phyloP scores from a whole-genome alignment of 2,113 vertebrate species.

The Pholis gunnellus region DNA sequence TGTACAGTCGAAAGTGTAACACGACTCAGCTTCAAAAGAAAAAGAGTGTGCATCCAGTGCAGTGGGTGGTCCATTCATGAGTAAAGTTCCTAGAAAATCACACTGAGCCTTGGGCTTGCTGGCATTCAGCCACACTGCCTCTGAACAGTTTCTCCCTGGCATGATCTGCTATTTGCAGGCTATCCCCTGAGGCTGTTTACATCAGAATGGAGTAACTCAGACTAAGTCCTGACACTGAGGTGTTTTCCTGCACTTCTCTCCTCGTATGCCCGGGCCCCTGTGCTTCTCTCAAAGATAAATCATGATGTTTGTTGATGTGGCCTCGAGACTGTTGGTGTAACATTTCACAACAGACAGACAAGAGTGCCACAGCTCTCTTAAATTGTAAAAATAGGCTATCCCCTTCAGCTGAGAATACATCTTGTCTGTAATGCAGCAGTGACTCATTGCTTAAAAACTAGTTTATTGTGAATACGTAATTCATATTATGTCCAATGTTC shows the following conservation, averaged over 20 bases:
- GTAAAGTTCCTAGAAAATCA: conserved; percentile 63
- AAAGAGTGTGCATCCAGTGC: conserved; percentile 1
- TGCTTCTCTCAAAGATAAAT: background rate
- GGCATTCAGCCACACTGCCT: conserved; percentile 43
- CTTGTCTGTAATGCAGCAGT: background rate
- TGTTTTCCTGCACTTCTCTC: background rate
- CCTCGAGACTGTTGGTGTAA: background rate
- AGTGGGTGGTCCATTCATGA: conserved; percentile 46
- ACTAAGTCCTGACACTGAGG: background rate
- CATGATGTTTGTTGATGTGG: background rate
- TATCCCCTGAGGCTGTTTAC: conserved; percentile 16
- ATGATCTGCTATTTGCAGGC: background rate
- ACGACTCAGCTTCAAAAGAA: conserved; percentile 14
- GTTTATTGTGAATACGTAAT: background rate
- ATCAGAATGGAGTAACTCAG: background rate
- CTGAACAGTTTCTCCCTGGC: background rate
- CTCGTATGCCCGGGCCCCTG: background rate
- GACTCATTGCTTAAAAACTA: background rate
- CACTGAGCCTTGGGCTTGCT: background rate
- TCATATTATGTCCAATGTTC: background rate
- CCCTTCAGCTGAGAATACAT: background rate
- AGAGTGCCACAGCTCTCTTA: background rate
- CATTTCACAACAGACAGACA: background rate
- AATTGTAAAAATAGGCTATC: background rate
- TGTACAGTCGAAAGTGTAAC: conserved; percentile 35